phyloP scores from a whole-genome alignment of 2,888 invertebrate genomes.

The Scaeva pyrastri region DNA sequence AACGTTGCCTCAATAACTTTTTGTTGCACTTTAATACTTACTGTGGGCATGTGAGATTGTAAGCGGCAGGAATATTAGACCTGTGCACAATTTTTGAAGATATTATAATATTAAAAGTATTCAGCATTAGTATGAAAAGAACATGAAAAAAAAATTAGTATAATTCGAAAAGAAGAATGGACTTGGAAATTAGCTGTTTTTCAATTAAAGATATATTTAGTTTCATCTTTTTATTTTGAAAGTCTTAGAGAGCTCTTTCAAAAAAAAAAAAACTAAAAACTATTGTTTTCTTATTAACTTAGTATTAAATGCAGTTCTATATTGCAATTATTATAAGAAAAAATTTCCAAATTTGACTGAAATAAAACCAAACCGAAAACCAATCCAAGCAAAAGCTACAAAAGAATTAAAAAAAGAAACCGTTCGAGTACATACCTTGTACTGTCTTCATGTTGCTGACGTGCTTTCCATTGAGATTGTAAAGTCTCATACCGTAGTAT shows the following conservation, averaged over 20 bases:
- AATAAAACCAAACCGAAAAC: slow-evolving; percentile 23
- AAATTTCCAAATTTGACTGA: slow-evolving; percentile 24
- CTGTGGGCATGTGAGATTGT: slow-evolving; percentile 88
- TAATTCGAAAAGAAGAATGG: slow-evolving; percentile 18
- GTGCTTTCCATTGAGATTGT: slow-evolving; percentile 88
- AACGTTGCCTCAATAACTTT: background rate
- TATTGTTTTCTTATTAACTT: too few species aligned
- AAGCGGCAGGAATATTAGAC: slow-evolving; percentile 87
- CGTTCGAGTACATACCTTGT: slow-evolving; percentile 87
- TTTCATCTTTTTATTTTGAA: too few species aligned
- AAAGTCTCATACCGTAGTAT: slow-evolving; percentile 88
- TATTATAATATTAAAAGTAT: slow-evolving; percentile 55
- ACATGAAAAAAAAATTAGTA: slow-evolving; percentile 58
- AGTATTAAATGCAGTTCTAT: too few species aligned
- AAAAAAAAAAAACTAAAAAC: too few species aligned
- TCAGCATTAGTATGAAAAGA: slow-evolving; percentile 68
- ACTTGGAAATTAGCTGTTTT: slow-evolving; percentile 20
- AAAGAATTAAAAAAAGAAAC: background rate
- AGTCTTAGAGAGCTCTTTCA: too few species aligned
- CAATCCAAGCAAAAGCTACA: slow-evolving; percentile 35
- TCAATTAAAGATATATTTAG: background rate
- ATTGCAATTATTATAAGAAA: too few species aligned
- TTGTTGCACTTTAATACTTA: slow-evolving; percentile 84
- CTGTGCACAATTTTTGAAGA: slow-evolving; percentile 81
- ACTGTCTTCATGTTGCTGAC: slow-evolving; percentile 91